These are phyloP conservation scores for Datnioides undecimradiatus DNA, from an alignment of 2,113 vertebrate species.

Conservation along the genomic window DNA sequence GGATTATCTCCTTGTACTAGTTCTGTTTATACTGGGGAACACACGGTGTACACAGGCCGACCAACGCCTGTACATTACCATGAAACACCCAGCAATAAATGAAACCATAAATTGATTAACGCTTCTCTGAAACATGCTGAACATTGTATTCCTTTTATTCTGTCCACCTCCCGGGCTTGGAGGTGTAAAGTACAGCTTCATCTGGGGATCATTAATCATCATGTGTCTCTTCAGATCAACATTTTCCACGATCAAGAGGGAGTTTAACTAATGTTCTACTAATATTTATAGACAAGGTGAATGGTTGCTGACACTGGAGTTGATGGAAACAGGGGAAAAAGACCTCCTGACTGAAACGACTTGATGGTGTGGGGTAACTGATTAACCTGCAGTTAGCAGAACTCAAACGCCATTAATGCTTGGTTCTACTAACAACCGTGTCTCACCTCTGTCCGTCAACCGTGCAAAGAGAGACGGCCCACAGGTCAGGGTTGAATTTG, in stretches of 20 bases:
- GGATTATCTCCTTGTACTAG: background rate
- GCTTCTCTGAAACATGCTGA: background rate
- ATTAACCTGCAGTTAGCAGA: background rate
- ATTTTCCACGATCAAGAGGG: background rate
- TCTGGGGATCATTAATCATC: background rate
- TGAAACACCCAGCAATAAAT: background rate
- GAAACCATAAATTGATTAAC: background rate
- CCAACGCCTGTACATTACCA: background rate
- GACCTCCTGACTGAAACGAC: background rate
- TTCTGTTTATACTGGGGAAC: slow-evolving; percentile 12
- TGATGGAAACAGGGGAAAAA: background rate
- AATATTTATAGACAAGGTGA: background rate
- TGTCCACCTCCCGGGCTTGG: no score
- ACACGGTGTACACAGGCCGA: background rate
- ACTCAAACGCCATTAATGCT: background rate
- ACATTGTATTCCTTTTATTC: no score
- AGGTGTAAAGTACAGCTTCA: background rate
- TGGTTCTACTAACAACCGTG: background rate
- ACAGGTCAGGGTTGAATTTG: slow-evolving; percentile 96
- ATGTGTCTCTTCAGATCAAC: background rate
- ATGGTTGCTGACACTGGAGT: background rate
- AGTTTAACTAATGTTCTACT: background rate
- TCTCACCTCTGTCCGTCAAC: slow-evolving; percentile 97
- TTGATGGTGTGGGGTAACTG: background rate
- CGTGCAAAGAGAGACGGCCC: slow-evolving; percentile 97